Evolutionary conservation across 2,113 vertebrate species (phyloP), one percentile per base, ranked within the genome.

Genomic region (Puffinus mauretanicus): DNA sequence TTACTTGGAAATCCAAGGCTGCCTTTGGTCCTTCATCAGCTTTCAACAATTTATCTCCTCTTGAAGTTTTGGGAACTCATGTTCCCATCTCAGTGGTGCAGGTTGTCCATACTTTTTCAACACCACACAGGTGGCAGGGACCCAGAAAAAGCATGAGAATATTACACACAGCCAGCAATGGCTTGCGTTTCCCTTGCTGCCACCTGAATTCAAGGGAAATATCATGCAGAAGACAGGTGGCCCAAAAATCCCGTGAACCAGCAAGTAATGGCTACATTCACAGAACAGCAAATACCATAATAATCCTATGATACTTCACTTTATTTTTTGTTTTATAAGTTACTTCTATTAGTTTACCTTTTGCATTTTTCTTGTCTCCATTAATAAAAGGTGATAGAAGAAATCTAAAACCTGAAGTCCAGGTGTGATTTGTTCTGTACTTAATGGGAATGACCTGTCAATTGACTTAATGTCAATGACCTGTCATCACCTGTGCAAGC

Each of bases 81-180:
- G 46, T 66, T 66, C 21, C n/a, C 13, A 32, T 6, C 46, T 79
- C 46, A 40, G 29, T 40, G 32, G 29, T 34, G 29, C 21, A 49
- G 18, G 26, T 49, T 55, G 17, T 21, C 12, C 47, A 5, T 34
- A 34, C 13, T 60, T 67, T 72, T 79, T 84, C n/a, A 54, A 32
- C 27, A 67, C 13, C 11, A 38, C 26, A 42, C 13, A 25, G 9
- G 47, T 57, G 47, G 13, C 27, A 75, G 9, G 16, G 67, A 66
- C 25, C 5, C 66, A 60, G 34, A 78, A 27, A 58, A 78, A 83
- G 5, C 42, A 34, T 34, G 57, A 57, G 15, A 24, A 69, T 51
- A 71, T 51, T 12, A 38, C 30, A 42, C 9, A 22, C 11, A 30
- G 11, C 5, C n/a, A 84, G 21, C 0, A 1, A 61, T 0, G 0